Evolutionary conservation across 1,140 invertebrate species (phyloP).

Genomic region (Procambarus virginalis): DNA sequence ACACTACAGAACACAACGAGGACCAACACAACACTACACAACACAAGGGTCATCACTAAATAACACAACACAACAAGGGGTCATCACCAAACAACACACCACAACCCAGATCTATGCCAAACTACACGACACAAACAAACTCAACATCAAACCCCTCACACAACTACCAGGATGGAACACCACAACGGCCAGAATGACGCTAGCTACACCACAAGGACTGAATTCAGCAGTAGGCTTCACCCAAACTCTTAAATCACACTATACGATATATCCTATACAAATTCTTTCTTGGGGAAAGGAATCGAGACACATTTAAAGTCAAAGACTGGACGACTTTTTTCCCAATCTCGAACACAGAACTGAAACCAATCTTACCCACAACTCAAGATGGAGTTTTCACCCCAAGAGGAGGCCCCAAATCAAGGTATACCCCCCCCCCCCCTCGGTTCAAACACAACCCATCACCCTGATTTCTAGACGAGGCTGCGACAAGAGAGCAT

Average conservation of each 20-base stretch:
- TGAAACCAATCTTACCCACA: no score
- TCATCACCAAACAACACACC: no score
- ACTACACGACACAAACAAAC: neutral
- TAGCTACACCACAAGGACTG: no score
- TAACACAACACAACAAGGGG: neutral
- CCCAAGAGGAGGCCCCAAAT: neutral
- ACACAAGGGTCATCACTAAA: no score
- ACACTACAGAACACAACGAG: neutral
- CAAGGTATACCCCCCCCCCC: neutral
- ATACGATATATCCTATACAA: no score
- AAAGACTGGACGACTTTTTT: no score
- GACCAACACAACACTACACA: neutral
- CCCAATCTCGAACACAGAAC: no score
- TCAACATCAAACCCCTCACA: neutral
- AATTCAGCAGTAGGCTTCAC: no score
- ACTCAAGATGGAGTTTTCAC: no score
- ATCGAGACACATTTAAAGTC: no score
- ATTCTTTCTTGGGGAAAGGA: no score
- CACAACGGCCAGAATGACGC: neutral
- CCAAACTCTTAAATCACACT: no score
- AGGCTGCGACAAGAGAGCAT: neutral
- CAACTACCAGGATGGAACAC: neutral
- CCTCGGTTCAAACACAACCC: neutral
- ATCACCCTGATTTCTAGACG: neutral
- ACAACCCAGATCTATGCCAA: neutral